Evolutionary conservation across 2,888 invertebrate genomes (phyloP).

Genomic region (Drosophila sordidula): DNA sequence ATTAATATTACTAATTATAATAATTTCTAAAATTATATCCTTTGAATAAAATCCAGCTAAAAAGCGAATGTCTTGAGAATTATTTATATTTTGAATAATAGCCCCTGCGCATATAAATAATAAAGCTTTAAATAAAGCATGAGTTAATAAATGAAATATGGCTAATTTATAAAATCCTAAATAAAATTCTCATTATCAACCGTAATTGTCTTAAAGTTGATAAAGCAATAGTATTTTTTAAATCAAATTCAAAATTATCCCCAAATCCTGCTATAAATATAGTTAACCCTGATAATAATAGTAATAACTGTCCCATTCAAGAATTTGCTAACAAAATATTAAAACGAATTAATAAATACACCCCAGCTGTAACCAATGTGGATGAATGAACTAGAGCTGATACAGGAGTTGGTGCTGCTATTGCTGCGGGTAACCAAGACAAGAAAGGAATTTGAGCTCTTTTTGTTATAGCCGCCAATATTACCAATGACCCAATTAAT

Average conservation of each 20-base stretch:
- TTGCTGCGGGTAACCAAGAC: constrained; percentile 90
- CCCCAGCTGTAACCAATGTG: constrained; percentile 91
- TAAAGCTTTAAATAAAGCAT: constrained; percentile 91
- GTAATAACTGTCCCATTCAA: no score
- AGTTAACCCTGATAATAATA: no score
- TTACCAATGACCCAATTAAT: constrained; percentile 85
- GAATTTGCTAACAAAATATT: no score
- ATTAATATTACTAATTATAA: no score
- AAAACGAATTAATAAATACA: no score
- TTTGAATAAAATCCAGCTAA: constrained; percentile 89
- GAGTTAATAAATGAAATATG: constrained; percentile 90
- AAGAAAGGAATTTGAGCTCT: constrained; percentile 94
- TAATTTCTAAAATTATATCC: constrained; percentile 87
- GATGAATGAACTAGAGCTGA: constrained; percentile 34
- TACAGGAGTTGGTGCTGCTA: constrained; percentile 87
- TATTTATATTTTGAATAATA: constrained; percentile 88
- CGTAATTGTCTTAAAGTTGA: constrained; percentile 91
- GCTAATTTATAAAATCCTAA: constrained; percentile 86
- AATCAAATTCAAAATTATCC: constrained; percentile 88
- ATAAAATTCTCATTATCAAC: constrained; percentile 89
- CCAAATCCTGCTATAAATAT: constrained; percentile 88
- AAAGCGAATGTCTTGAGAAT: constrained; percentile 87
- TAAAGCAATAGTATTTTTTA: constrained; percentile 92
- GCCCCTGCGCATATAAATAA: constrained; percentile 90
- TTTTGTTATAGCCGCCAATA: constrained; percentile 88